Evolutionary conservation across 2,888 invertebrate species (phyloP), one percentile per base, ranked within the genome.

Genomic region (Drosophila birchii): DNA sequence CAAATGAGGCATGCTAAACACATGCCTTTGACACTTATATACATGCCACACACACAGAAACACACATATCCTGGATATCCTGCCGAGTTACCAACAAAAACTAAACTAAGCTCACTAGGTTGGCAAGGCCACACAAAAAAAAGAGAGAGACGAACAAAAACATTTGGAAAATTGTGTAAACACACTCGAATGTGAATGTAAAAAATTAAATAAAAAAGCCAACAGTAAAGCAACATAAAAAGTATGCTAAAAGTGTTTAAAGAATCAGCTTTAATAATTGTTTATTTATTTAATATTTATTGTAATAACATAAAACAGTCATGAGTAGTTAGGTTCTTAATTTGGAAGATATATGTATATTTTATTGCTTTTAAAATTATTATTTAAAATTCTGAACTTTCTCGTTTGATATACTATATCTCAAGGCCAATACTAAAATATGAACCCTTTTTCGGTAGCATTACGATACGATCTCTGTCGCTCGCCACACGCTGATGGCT

Each of bases 1-100:
- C 85, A 86, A 86, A 86, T 86, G 89, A 85, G 89, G 73, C 86
- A 89, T 86, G 76, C 84, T 88, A 88, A 84, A 86, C 84, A 84
- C 87, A 86, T 81, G 87, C 80, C 85, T 88, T 87, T 86, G 85
- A 89, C 85, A 86, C 85, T 87, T 85, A 72, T 58, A 76, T 32
- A 88, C 54, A 67, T 34, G 76, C 49, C 75, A 39, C 32, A 45
- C n/a, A 41, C 49, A 49, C 34, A 49, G 44, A 56, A 44, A 54
- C 45, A 57, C 49, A 47, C 49, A 51, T 32, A 45, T 49, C 44
- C 43, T 18, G 59, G 36, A 41, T 47, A 41, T 56, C 69, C 67
- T 68, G 69, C 57, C 20, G 44, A 44, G 79, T 72, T 11, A 11
- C 11, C 3, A 69, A 80, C 84, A 80, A 43, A 53, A 61, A 36